Conservation (phyloP, 2,797 vertebrate species). For the Mormyrops attenuatus region DNA sequence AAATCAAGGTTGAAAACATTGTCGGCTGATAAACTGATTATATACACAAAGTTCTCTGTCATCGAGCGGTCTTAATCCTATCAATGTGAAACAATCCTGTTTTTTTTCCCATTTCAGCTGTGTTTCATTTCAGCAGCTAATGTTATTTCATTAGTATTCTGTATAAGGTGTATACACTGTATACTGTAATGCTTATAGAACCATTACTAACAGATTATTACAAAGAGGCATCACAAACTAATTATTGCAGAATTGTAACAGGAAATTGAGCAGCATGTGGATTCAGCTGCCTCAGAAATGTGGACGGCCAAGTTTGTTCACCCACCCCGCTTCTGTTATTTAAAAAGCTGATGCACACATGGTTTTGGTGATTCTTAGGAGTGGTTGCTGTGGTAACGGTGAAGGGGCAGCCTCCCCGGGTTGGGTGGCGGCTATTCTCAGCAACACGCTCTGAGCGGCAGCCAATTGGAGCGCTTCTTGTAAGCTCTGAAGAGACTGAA, state of each 20-base stretch:
- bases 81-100: not conserved
- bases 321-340: not conserved
- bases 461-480: constrained; percentile 30
- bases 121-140: not conserved
- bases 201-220: not conserved
- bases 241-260: not conserved
- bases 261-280: not conserved
- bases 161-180: not conserved
- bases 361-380: constrained; percentile 30
- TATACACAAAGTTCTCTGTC: not conserved
- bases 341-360: constrained; percentile 22
- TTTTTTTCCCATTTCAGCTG: not conserved
- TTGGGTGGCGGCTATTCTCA: constrained; percentile 28
- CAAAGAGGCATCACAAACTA: not conserved
- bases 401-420: constrained; percentile 25
- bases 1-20: not conserved
- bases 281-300: not conserved
- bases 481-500: not conserved
- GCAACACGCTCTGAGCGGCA: constrained; percentile 7
- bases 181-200: not conserved
- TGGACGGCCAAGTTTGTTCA: not conserved
- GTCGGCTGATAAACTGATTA: not conserved
- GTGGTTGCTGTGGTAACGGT: constrained; percentile 41
- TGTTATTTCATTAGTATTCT: not conserved
- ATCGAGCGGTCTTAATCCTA: not conserved